Percentiles rank a stretch among this genome's conserved stretches.
Evolutionary conservation across 2,797 vertebrate genomes (phyloP).

Genomic region (Euphonia xanthogaster): DNA sequence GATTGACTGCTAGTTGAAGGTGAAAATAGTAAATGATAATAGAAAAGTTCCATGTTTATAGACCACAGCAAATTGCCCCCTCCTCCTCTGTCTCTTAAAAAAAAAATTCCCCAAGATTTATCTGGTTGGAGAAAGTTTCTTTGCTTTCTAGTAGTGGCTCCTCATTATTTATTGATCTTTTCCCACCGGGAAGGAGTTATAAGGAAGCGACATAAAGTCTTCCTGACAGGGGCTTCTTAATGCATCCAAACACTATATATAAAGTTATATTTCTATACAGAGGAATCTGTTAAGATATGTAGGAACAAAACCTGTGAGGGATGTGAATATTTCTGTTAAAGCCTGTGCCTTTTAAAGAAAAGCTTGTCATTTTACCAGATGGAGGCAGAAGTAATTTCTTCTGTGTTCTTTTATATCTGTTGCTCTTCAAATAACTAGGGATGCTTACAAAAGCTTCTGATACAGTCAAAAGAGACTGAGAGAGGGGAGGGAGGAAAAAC

Average conservation of each 20-base stretch:
- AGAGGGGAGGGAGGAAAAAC: background rate
- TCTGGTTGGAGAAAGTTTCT: background rate
- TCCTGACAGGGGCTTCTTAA: background rate
- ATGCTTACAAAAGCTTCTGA: background rate
- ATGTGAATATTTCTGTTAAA: background rate
- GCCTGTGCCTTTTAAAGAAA: background rate
- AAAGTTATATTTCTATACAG: background rate
- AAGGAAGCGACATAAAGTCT: background rate
- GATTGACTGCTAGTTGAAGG: background rate
- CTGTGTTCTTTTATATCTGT: background rate
- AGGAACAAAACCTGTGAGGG: background rate
- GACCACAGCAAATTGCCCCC: background rate
- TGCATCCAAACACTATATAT: background rate
- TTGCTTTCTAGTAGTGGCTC: background rate
- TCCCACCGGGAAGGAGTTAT: background rate
- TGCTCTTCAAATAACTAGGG: background rate
- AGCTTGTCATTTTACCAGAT: background rate
- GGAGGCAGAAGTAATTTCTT: background rate
- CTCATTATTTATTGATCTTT: background rate
- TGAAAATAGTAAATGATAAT: background rate
- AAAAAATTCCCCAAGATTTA: background rate
- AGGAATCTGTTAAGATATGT: background rate
- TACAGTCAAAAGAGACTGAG: background rate
- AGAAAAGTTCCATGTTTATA: background rate
- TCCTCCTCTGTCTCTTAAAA: background rate